A percentile compares a stretch with the other conserved stretches of the same genome.
These are phyloP conservation scores for Trididemnum clinides DNA, from an alignment of 23 tunicate genomes.

Conservation along the genomic window DNA sequence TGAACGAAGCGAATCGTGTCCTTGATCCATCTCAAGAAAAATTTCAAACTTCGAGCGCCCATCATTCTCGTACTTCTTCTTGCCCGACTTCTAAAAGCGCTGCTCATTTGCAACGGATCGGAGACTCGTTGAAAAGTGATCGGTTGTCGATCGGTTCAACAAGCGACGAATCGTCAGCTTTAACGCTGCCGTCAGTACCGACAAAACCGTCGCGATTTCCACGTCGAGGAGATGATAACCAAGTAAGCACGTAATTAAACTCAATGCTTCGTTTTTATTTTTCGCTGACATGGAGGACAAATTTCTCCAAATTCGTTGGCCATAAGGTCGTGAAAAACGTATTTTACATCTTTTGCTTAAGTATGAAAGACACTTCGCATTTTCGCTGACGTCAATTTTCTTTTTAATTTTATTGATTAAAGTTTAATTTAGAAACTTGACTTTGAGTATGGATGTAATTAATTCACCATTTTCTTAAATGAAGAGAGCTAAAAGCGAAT, in stretches of 20 bases:
- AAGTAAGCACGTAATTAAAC: neutral
- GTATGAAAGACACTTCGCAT: too few species aligned
- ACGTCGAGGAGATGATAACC: neutral
- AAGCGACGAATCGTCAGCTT: slow-evolving; percentile 39
- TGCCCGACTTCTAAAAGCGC: neutral
- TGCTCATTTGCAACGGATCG: neutral
- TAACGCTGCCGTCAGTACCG: slow-evolving; percentile 32
- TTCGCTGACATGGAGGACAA: too few species aligned
- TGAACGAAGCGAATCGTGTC: neutral
- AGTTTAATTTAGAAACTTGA: too few species aligned
- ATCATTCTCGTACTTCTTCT: neutral
- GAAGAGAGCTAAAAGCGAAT: too few species aligned
- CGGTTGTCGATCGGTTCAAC: slow-evolving; percentile 22
- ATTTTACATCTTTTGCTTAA: too few species aligned
- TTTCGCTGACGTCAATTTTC: too few species aligned
- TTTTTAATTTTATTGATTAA: too few species aligned
- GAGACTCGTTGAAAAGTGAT: neutral
- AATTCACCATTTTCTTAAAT: too few species aligned
- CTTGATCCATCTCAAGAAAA: neutral
- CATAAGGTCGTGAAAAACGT: too few species aligned
- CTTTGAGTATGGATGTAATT: too few species aligned
- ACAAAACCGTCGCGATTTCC: slow-evolving; percentile 12
- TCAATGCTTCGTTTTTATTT: neutral
- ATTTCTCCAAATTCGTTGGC: too few species aligned
- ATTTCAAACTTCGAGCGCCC: neutral